phyloP scores from a whole-genome alignment of 2,113 vertebrate genomes.

The Corythaixoides concolor region DNA sequence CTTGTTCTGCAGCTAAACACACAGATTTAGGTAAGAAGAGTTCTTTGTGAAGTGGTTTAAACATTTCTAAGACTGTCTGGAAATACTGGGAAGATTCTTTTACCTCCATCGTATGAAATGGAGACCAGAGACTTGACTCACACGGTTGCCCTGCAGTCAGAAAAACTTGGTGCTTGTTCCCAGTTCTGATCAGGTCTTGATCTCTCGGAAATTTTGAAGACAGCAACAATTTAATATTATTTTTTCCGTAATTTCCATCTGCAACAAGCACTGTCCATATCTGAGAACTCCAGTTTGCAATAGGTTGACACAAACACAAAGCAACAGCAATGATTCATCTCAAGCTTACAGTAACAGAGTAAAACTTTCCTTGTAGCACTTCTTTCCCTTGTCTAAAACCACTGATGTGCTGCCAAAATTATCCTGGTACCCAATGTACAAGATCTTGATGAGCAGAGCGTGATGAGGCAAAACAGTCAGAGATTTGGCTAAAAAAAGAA shows the following conservation, averaged over 20 bases:
- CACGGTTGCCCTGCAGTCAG: neutral
- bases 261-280: neutral
- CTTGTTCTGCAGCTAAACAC: neutral
- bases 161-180: neutral
- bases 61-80: neutral
- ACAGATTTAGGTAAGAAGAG: neutral
- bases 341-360: neutral
- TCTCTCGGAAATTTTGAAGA: neutral
- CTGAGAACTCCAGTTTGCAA: neutral
- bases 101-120: neutral
- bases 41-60: neutral
- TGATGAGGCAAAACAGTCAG: constrained; percentile 5
- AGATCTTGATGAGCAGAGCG: neutral
- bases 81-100: neutral
- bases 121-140: neutral
- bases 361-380: neutral
- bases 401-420: neutral
- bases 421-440: neutral
- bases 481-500: constrained; percentile 34
- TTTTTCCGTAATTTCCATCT: neutral
- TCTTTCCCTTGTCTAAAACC: neutral
- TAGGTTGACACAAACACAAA: neutral
- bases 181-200: neutral
- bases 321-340: neutral
- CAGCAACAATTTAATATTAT: neutral